Base-by-base conservation (phyloP, 2,888 invertebrate species). In the Pilophorus perplexus region DNA sequence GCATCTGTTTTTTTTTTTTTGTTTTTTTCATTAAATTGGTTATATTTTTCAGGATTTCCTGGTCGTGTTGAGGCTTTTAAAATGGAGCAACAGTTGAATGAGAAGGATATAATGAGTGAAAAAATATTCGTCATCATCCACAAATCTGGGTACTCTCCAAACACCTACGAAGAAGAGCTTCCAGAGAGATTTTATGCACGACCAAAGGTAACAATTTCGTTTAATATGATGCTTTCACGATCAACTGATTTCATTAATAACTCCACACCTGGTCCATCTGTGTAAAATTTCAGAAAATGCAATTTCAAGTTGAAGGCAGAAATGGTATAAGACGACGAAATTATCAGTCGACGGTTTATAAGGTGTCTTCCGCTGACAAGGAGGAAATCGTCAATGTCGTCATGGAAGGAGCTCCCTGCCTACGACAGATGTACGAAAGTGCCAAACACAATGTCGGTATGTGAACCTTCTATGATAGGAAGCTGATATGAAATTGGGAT, bases 241-340 rank as follows among this genome's bases (percentile, higher is more conserved):
- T n/a, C n/a, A n/a, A n/a, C n/a, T n/a, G n/a, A n/a, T n/a, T n/a
- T n/a, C n/a, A n/a, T n/a, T n/a, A n/a, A n/a, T n/a, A n/a, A n/a
- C n/a, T n/a, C n/a, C n/a, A n/a, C n/a, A n/a, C n/a, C n/a, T n/a
- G n/a, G n/a, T n/a, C n/a, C n/a, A n/a, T n/a, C n/a, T n/a, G n/a
- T n/a, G n/a, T n/a, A n/a, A n/a, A n/a, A n/a, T n/a, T n/a, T 20
- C 62, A 62, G 62, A 62, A 62, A 20, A 16, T 62, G 62, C 20
- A 22, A 22, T 48, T 46, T 28, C 46, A 62, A 27, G 28, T 62
- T 18, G 46, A 62, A 62, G 62, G 62, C 12, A 44, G 62, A 44
- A 62, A 18, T 18, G 64, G 64, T 1, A 64, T 64, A 27, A 14
- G 40, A 22, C 50, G 14, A 38, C 33, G 64, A 22, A 40, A 14